Percentiles rank a stretch among this genome's conserved stretches.
These are phyloP conservation scores for Pseudeuparius sepicola DNA, from an alignment of 2,888 invertebrate genomes.

Conservation along the genomic window DNA sequence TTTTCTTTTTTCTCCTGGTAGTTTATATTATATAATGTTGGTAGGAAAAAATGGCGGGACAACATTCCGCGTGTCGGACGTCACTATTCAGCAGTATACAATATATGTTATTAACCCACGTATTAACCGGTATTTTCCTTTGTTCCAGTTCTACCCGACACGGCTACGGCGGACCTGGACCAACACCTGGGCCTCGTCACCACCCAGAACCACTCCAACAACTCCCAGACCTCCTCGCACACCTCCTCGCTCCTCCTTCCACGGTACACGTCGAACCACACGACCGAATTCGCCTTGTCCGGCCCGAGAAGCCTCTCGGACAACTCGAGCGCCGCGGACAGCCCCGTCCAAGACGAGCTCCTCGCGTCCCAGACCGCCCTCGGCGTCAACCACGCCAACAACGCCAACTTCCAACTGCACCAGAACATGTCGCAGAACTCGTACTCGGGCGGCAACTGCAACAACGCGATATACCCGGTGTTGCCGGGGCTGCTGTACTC, in stretches of 20 bases:
- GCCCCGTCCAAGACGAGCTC: constrained; percentile 71
- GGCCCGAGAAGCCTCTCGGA: constrained; percentile 72
- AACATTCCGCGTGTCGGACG: too few species aligned
- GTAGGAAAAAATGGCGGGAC: too few species aligned
- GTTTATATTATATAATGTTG: too few species aligned
- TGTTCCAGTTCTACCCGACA: constrained; percentile 63
- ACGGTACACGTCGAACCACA: constrained; percentile 52
- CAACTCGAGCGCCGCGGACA: constrained; percentile 73
- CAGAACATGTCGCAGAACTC: constrained; percentile 36
- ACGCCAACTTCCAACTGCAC: constrained; percentile 52
- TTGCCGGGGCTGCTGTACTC: constrained; percentile 76
- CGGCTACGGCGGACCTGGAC: constrained; percentile 63
- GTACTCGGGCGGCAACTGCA: constrained; percentile 53
- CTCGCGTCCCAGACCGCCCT: constrained; percentile 56
- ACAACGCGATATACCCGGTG: constrained; percentile 66
- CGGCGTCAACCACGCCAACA: constrained; percentile 44
- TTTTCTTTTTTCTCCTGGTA: too few species aligned
- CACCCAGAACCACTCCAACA: constrained; percentile 46
- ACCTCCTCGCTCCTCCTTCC: constrained; percentile 52
- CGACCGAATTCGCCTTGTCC: constrained; percentile 54
- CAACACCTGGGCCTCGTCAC: constrained; percentile 57
- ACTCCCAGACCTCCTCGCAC: constrained; percentile 38
- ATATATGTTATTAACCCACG: too few species aligned
- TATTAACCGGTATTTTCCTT: too few species aligned
- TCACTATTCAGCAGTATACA: too few species aligned